These are phyloP conservation scores for Scortum barcoo DNA, from an alignment of 2,113 vertebrate genomes.

Conservation along the genomic window DNA sequence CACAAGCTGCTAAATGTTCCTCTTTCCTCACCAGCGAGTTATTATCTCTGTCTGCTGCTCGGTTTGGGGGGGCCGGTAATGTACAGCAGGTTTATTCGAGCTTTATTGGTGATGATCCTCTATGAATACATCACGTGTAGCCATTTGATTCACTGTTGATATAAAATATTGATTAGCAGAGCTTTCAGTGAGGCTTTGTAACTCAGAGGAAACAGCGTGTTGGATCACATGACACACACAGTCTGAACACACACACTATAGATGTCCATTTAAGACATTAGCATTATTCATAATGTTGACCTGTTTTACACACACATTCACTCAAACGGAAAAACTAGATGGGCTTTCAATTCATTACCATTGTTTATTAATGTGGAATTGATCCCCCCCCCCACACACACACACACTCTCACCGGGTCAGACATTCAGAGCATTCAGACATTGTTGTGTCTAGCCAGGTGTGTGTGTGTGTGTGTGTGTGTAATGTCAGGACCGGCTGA, in stretches of 20 bases:
- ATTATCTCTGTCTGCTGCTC: not conserved
- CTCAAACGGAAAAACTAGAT: slow-evolving; percentile 1
- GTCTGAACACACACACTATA: not conserved
- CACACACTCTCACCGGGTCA: slow-evolving; percentile 25
- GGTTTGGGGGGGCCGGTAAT: not conserved
- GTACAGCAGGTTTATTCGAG: not conserved
- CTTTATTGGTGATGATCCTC: not conserved
- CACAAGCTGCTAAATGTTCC: not conserved
- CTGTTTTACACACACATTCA: slow-evolving; percentile 20
- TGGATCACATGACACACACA: slow-evolving; percentile 2
- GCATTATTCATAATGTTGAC: slow-evolving; percentile 16
- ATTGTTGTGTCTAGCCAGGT: slow-evolving; percentile 69
- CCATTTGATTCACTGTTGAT: not conserved
- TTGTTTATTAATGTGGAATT: slow-evolving; percentile 44
- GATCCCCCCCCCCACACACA: slow-evolving; percentile 45
- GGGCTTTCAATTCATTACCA: slow-evolving; percentile 34
- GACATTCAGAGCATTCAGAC: slow-evolving; percentile 48
- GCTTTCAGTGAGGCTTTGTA: not conserved
- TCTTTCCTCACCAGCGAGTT: not conserved
- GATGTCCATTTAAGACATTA: slow-evolving; percentile 23
- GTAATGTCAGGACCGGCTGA: slow-evolving; percentile 51
- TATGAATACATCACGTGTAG: not conserved
- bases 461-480: slow-evolving; percentile 44
- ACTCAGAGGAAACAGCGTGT: not conserved
- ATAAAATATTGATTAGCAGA: not conserved